These are phyloP conservation scores for Cerastoderma edule DNA, from an alignment of 2,888 invertebrate species.

Conservation along the genomic window DNA sequence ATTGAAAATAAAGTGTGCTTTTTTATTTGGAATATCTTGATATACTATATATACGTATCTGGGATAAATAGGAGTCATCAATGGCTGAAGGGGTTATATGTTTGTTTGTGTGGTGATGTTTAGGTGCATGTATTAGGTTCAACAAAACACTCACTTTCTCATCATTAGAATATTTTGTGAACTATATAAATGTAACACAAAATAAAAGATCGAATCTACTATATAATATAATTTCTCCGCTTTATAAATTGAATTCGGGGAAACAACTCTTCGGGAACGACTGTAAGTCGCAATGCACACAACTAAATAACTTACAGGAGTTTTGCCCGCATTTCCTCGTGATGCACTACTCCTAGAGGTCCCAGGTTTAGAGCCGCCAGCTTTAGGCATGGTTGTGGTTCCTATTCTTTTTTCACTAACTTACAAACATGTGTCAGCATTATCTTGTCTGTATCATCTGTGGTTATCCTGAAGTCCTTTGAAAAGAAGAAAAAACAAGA, in stretches of 20 bases:
- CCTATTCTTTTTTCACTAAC: not conserved
- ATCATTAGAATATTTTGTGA: not conserved
- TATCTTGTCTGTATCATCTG: not conserved
- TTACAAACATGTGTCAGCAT: not conserved
- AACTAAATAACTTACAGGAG: conserved; percentile 28
- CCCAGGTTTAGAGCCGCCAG: conserved; percentile 31
- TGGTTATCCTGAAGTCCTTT: not conserved
- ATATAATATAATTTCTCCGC: not conserved
- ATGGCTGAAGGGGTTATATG: too few species aligned
- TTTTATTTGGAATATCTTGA: too few species aligned
- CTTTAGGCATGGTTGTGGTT: conserved; percentile 10
- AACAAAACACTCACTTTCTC: not conserved
- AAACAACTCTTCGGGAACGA: too few species aligned
- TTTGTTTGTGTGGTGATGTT: too few species aligned
- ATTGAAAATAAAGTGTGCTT: too few species aligned
- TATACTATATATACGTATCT: too few species aligned
- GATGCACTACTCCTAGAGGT: conserved; percentile 17
- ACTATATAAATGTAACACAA: not conserved
- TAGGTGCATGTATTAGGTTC: not conserved
- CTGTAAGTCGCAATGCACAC: too few species aligned
- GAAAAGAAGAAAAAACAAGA: not conserved
- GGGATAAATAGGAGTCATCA: too few species aligned
- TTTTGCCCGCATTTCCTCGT: conserved; percentile 25
- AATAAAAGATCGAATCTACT: not conserved
- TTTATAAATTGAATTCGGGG: too few species aligned